Percentiles rank a stretch among this genome's conserved stretches.
These are phyloP conservation scores for Diplodus sargus DNA, from an alignment of 2,797 vertebrate genomes.

Conservation along the genomic window DNA sequence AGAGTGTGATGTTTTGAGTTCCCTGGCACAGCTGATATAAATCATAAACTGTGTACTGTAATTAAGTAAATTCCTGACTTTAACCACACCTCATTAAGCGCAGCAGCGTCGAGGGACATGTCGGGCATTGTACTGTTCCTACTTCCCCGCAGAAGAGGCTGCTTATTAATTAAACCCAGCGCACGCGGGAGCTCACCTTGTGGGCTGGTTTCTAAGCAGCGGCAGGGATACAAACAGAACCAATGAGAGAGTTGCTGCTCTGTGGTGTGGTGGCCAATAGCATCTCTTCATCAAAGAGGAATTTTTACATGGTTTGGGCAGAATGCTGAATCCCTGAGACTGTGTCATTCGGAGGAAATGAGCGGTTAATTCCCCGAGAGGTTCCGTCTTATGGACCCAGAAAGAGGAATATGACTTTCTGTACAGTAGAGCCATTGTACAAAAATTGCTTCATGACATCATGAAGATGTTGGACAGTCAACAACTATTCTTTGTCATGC, in stretches of 20 bases:
- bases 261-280: slow-evolving; percentile 36
- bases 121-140: not conserved
- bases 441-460: slow-evolving; percentile 62
- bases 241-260: slow-evolving; percentile 54
- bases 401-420: slow-evolving; percentile 32
- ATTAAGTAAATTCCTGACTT: slow-evolving; percentile 55
- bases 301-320: slow-evolving; percentile 59
- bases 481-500: slow-evolving; percentile 61
- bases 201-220: slow-evolving; percentile 74
- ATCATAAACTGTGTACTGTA: slow-evolving; percentile 30
- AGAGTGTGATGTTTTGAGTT: slow-evolving; percentile 34
- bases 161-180: slow-evolving; percentile 35
- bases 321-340: slow-evolving; percentile 35
- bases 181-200: slow-evolving; percentile 57
- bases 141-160: slow-evolving; percentile 5
- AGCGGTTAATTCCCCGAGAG: slow-evolving; percentile 52
- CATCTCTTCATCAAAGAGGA: slow-evolving; percentile 68
- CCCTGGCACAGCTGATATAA: slow-evolving; percentile 37
- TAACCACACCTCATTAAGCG: slow-evolving; percentile 45
- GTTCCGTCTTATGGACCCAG: slow-evolving; percentile 40
- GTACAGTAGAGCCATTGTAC: slow-evolving; percentile 71
- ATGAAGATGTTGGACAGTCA: slow-evolving; percentile 58
- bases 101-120: not conserved
- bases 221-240: slow-evolving; percentile 70
- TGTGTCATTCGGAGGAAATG: slow-evolving; percentile 59